Evolutionary conservation across 1,140 invertebrate species (phyloP).

Genomic region (Dysdera silvatica): DNA sequence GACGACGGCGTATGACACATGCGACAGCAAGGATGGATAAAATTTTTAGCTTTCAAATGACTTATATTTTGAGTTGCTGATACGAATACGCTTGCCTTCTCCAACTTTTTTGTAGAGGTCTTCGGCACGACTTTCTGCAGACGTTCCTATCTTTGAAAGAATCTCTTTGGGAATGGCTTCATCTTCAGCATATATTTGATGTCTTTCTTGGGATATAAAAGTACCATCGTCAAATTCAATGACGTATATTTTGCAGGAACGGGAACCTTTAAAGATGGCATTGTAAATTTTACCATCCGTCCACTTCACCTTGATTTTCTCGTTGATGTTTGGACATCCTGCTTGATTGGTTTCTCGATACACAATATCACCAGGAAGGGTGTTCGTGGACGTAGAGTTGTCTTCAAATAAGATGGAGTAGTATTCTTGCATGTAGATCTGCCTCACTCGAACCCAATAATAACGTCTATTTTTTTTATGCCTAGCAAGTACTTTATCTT

Average conservation of each 20-base stretch:
- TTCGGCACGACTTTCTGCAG: slow-evolving; percentile 41
- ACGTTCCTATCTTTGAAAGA: slow-evolving; percentile 42
- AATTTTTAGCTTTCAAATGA: too few species aligned
- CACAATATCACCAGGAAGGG: slow-evolving; percentile 42
- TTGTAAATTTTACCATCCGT: slow-evolving; percentile 53
- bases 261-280: slow-evolving; percentile 52
- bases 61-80: slow-evolving; percentile 26
- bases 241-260: slow-evolving; percentile 47
- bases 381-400: slow-evolving; percentile 55
- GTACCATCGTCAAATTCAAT: slow-evolving; percentile 47
- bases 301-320: slow-evolving; percentile 52
- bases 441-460: slow-evolving; percentile 52
- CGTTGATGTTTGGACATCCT: slow-evolving; percentile 46
- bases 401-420: slow-evolving; percentile 59
- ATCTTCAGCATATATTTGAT: slow-evolving; percentile 42
- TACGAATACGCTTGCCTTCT: slow-evolving; percentile 19
- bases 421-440: slow-evolving; percentile 48
- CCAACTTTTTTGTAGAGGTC: slow-evolving; percentile 5
- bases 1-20: too few species aligned
- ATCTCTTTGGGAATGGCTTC: slow-evolving; percentile 47
- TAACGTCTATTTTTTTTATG: slow-evolving; percentile 53
- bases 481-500: slow-evolving; percentile 53
- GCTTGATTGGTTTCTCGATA: slow-evolving; percentile 37
- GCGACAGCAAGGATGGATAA: too few species aligned
- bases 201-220: slow-evolving; percentile 37